Conservation (phyloP, 2,888 invertebrate species). For the Desoria tigrina region DNA sequence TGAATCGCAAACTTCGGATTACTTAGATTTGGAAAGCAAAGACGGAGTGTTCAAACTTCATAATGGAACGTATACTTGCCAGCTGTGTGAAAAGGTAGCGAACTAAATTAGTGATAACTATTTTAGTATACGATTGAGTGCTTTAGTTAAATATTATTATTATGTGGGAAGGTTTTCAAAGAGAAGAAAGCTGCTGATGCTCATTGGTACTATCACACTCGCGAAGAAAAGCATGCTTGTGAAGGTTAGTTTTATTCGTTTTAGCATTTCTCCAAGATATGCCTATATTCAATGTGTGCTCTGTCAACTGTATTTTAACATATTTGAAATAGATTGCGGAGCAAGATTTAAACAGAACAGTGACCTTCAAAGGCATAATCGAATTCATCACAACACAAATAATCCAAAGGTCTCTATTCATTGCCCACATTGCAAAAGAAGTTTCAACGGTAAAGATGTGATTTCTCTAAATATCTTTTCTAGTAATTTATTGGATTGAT, state of each 20-base stretch:
- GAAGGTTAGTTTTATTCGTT: no score
- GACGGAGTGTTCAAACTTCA: no score
- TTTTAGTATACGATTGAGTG: no score
- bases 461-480: neutral
- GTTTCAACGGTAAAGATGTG: conserved; percentile 30
- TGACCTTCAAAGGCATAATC: conserved; percentile 32
- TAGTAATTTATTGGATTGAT: neutral
- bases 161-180: conserved; percentile 6
- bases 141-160: no score
- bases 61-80: no score
- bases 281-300: no score
- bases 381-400: conserved; percentile 33
- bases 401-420: conserved; percentile 23
- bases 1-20: no score
- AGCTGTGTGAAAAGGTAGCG: neutral
- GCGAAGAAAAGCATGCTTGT: conserved; percentile 30
- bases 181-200: conserved; percentile 9
- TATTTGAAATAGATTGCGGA: no score
- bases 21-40: no score
- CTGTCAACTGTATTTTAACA: no score
- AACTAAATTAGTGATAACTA: no score
- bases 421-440: conserved; percentile 32
- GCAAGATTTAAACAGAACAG: conserved; percentile 37
- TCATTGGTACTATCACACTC: conserved; percentile 35
- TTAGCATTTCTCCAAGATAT: no score